These are phyloP conservation scores for Camponotus pennsylvanicus DNA, from an alignment of 1,140 invertebrate species.

Conservation along the genomic window DNA sequence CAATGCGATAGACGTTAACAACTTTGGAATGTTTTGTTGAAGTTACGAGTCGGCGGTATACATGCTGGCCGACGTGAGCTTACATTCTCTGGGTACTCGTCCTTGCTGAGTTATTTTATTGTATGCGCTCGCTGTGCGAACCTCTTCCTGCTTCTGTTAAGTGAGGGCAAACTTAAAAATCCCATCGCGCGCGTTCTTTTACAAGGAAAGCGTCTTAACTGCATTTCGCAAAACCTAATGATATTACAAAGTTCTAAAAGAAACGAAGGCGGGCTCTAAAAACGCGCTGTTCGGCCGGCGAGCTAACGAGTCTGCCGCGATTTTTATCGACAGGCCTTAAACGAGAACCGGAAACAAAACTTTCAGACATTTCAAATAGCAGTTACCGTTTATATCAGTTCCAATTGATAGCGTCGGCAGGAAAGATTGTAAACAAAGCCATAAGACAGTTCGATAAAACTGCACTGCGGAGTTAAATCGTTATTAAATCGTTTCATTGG, in stretches of 20 bases:
- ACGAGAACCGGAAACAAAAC: constrained; percentile 27
- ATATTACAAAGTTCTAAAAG: constrained; percentile 53
- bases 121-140: neutral
- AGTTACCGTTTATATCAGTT: constrained; percentile 1
- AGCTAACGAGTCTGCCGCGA: constrained; percentile 10
- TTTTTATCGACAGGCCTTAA: constrained; percentile 46
- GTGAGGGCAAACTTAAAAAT: constrained; percentile 55
- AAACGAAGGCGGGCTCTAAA: neutral
- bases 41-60: neutral
- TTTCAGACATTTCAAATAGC: constrained; percentile 34
- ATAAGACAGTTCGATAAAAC: constrained; percentile 63
- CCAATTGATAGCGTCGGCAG: neutral
- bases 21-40: constrained; percentile 12
- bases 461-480: neutral
- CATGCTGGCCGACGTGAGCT: neutral
- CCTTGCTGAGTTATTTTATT: constrained; percentile 26
- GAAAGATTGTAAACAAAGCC: constrained; percentile 62
- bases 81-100: constrained; percentile 1
- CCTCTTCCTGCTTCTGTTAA: constrained; percentile 37
- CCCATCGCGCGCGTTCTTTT: constrained; percentile 23
- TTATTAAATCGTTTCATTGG: constrained; percentile 37
- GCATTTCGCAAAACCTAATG: constrained; percentile 54
- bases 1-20: constrained; percentile 22
- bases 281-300: neutral
- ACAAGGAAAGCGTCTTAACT: constrained; percentile 56